Percentiles rank a stretch among this genome's conserved stretches.
These are phyloP conservation scores for Hedya salicella DNA, from an alignment of 2,888 invertebrate genomes.

Conservation along the genomic window DNA sequence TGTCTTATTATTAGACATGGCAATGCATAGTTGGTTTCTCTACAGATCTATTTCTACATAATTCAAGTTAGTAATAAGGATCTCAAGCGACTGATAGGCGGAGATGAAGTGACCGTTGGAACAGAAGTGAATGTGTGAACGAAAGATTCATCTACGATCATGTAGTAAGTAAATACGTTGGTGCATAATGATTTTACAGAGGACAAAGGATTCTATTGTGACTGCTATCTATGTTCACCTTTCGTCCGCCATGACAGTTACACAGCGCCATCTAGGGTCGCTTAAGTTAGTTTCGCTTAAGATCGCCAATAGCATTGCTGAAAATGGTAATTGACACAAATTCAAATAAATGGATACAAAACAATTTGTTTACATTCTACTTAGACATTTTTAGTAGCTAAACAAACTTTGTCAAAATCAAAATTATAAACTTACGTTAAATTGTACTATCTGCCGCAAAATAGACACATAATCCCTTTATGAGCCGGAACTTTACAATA, in stretches of 20 bases:
- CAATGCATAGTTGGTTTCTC: neutral
- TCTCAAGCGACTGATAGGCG: slow-evolving; percentile 13
- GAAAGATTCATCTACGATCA: slow-evolving; percentile 10
- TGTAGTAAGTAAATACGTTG: neutral
- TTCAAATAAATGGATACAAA: slow-evolving; percentile 3
- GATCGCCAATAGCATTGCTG: slow-evolving; percentile 38
- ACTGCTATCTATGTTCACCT: slow-evolving; percentile 37
- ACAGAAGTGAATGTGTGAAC: slow-evolving; percentile 21
- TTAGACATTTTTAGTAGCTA: neutral
- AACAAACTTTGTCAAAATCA: neutral
- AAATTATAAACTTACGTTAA: neutral
- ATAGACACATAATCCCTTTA: too few relatives aligned
- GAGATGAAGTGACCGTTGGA: slow-evolving; percentile 5
- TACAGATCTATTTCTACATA: slow-evolving; percentile 5
- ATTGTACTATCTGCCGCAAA: too few relatives aligned
- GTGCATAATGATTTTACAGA: slow-evolving; percentile 5
- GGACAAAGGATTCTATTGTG: slow-evolving; percentile 23
- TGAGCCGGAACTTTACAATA: too few relatives aligned
- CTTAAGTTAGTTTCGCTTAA: slow-evolving; percentile 33
- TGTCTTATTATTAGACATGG: neutral
- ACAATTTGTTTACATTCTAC: neutral
- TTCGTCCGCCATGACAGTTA: slow-evolving; percentile 20
- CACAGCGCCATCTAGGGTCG: slow-evolving; percentile 38
- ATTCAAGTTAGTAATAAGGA: slow-evolving; percentile 7
- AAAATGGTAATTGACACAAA: slow-evolving; percentile 27